Evolutionary conservation across 1,140 invertebrate species (phyloP), one percentile per base, ranked within the genome.

Genomic region (Rhagoletis zephyria): DNA sequence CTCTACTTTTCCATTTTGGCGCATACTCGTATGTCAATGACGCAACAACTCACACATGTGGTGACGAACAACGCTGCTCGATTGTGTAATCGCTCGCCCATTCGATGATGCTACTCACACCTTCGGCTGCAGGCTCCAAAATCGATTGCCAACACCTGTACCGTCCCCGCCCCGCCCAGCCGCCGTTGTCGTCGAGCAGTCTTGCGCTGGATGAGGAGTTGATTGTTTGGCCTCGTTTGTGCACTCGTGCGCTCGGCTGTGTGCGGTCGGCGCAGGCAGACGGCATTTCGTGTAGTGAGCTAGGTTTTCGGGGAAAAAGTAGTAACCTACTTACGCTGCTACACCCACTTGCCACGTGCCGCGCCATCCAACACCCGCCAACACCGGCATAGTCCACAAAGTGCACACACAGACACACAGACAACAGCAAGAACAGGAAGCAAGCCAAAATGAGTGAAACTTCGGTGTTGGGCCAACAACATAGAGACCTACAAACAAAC

Each of bases 271-370:
- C 7, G 10, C 4, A 56, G 48, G n/a, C 40, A 56, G 48, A 56
- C 74, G 74, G 12, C 56, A 56, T 81, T 6, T 81, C 74, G 48
- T 81, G 10, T 81, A n/a, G 48, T 59, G 74, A 81, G 74, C n/a
- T 81, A 81, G 74, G 74, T 81, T 81, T 74, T 81, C 74, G 19
- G 51, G 74, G n/a, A 81, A 81, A 81, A 56, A 48, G 74, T 81
- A 81, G 74, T 81, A 81, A 81, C 74, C 74, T 81, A 81, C 56
- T 81, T 81, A 81, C 16, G 74, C 7, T 81, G 45, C 45, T 81
- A 81, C 74, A 30, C 74, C 74, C 45, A 81, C 51, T 14, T 81
- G 74, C 74, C 74, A 81, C 74, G 74, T 81, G 74, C 74, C 74
- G 74, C 16, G 19, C 74, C 51, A 42, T 45, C 42, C 16, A 81